These are phyloP conservation scores for Spermophilus dauricus DNA, from an alignment of 2,113 vertebrate species.

Conservation along the genomic window DNA sequence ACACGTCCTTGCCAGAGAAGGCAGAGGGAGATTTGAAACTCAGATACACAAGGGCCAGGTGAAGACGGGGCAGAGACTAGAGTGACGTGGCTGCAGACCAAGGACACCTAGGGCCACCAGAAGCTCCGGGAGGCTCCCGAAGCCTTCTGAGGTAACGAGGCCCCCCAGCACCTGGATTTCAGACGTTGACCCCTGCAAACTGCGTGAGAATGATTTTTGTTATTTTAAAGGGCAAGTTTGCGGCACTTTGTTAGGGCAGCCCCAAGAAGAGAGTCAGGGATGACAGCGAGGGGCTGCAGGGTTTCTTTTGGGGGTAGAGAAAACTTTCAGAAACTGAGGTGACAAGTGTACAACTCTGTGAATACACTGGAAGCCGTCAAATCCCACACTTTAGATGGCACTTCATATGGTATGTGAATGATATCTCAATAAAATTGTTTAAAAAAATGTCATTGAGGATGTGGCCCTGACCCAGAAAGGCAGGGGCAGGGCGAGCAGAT, in stretches of 20 bases:
- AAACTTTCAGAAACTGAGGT: neutral
- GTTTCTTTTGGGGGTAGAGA: neutral
- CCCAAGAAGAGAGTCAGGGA: neutral
- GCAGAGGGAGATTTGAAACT: neutral
- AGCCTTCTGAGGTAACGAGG: fast-evolving
- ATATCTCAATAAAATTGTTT: neutral
- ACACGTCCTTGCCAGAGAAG: neutral
- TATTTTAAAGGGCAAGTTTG: neutral
- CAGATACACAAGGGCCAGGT: neutral
- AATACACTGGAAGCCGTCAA: neutral
- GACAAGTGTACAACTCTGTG: neutral
- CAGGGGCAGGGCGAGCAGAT: neutral
- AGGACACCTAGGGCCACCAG: fast-evolving
- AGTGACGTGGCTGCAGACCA: neutral
- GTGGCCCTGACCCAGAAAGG: neutral
- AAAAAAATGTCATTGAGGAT: neutral
- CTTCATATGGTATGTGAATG: neutral
- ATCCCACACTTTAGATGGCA: neutral
- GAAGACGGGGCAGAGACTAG: neutral
- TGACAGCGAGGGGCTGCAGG: neutral
- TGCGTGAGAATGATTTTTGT: neutral
- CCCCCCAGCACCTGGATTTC: neutral
- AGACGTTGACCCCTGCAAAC: neutral
- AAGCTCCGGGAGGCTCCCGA: neutral
- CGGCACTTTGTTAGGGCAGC: neutral